Conservation (phyloP, 2,797 vertebrate species). For the Microtus agrestis region DNA sequence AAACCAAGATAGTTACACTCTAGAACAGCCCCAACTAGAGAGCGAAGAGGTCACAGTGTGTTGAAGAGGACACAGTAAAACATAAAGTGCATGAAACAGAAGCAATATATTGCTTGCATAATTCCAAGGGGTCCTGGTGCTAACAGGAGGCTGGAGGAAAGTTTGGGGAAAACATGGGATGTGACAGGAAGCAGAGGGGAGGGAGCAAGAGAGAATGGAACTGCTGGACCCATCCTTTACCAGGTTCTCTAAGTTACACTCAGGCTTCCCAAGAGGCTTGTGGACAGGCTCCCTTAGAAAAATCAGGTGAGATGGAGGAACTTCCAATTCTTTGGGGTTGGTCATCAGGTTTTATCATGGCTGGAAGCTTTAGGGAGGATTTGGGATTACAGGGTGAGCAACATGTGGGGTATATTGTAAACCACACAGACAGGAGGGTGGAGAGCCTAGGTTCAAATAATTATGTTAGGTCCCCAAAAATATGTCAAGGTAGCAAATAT, state of each 20-base stretch:
- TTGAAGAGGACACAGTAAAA: background rate
- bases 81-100: background rate
- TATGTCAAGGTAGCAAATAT: background rate
- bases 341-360: no score
- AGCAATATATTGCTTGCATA: background rate
- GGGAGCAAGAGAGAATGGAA: accelerated
- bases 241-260: background rate
- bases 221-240: accelerated
- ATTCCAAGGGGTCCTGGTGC: background rate
- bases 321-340: background rate
- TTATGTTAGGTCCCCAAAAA: no score
- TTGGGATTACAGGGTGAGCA: background rate
- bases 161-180: background rate
- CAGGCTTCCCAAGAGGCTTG: background rate
- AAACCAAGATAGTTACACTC: background rate
- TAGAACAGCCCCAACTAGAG: background rate
- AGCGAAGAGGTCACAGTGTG: background rate
- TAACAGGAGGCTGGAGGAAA: accelerated
- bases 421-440: background rate
- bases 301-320: no score
- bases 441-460: background rate
- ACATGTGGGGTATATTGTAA: background rate
- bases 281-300: background rate
- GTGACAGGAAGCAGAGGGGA: background rate
- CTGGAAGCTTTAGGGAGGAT: background rate